Evolutionary conservation across 2,797 vertebrate genomes (phyloP).

Genomic region (Lateolabrax maculatus): DNA sequence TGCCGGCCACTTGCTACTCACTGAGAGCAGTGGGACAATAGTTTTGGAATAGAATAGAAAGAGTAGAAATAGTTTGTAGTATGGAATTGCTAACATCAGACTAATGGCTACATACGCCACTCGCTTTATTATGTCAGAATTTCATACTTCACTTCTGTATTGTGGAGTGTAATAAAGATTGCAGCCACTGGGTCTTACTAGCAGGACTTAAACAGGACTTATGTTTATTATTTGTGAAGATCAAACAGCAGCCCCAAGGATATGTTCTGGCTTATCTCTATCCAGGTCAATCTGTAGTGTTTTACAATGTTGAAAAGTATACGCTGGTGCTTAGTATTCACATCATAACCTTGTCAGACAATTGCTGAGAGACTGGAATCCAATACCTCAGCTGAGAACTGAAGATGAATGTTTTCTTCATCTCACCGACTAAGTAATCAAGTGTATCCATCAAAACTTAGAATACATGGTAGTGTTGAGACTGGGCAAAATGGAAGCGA

Average conservation of each 20-base stretch:
- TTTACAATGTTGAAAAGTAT: slow-evolving; percentile 29
- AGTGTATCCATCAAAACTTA: slow-evolving; percentile 32
- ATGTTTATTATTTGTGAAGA: slow-evolving; percentile 33
- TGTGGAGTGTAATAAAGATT: not conserved
- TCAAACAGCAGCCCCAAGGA: slow-evolving; percentile 35
- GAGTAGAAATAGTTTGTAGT: too few species aligned
- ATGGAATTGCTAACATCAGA: too few species aligned
- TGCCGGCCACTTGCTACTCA: too few species aligned
- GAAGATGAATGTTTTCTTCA: slow-evolving; percentile 37
- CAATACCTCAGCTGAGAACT: slow-evolving; percentile 14
- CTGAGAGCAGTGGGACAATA: too few species aligned
- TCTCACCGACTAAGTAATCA: slow-evolving; percentile 30
- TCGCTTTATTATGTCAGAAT: not conserved
- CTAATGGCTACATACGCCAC: too few species aligned
- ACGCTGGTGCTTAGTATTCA: slow-evolving; percentile 37
- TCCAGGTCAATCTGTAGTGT: slow-evolving; percentile 19
- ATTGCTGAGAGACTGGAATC: slow-evolving; percentile 40
- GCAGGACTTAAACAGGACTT: slow-evolving; percentile 15
- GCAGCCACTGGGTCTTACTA: not conserved
- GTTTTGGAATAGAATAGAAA: too few species aligned
- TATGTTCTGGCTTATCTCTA: slow-evolving; percentile 12
- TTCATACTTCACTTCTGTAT: not conserved
- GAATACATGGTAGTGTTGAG: not conserved
- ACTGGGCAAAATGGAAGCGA: not conserved
- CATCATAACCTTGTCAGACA: slow-evolving; percentile 38